These are phyloP conservation scores for Chelonus formosanus DNA, from an alignment of 2,888 invertebrate species.

Conservation along the genomic window DNA sequence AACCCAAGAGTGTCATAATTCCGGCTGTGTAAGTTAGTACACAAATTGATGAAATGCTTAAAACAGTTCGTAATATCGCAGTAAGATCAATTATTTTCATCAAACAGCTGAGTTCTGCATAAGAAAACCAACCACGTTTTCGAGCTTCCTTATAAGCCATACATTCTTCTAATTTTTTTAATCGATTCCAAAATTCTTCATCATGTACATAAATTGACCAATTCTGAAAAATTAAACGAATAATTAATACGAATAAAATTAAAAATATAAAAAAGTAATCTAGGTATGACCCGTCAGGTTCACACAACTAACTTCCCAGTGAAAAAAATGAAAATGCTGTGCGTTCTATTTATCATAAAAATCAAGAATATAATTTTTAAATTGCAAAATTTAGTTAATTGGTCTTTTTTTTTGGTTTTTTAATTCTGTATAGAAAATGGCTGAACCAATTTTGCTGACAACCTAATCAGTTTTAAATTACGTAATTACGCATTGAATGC, in stretches of 20 bases:
- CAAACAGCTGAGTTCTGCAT: slow-evolving; percentile 76
- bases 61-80: slow-evolving; percentile 66
- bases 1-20: slow-evolving; percentile 70
- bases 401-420: no score
- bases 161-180: slow-evolving; percentile 75
- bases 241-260: slow-evolving; percentile 8
- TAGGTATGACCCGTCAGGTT: no score
- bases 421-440: no score
- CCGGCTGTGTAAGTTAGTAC: slow-evolving; percentile 72
- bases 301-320: no score
- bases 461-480: no score
- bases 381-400: no score
- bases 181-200: slow-evolving; percentile 77
- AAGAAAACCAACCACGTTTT: slow-evolving; percentile 83
- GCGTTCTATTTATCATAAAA: no score
- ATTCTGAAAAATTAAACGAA: slow-evolving; percentile 69
- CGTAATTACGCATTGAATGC: no score
- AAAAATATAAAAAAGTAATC: not conserved
- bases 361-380: no score
- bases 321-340: no score
- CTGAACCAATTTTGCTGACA: no score
- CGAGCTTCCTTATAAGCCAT: slow-evolving; percentile 79
- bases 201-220: slow-evolving; percentile 87
- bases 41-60: slow-evolving; percentile 69
- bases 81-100: slow-evolving; percentile 66